A percentile compares a stretch with the other conserved stretches of the same genome.
These are phyloP conservation scores for Chaenogobius annularis DNA, from an alignment of 2,113 vertebrate genomes.

Conservation along the genomic window DNA sequence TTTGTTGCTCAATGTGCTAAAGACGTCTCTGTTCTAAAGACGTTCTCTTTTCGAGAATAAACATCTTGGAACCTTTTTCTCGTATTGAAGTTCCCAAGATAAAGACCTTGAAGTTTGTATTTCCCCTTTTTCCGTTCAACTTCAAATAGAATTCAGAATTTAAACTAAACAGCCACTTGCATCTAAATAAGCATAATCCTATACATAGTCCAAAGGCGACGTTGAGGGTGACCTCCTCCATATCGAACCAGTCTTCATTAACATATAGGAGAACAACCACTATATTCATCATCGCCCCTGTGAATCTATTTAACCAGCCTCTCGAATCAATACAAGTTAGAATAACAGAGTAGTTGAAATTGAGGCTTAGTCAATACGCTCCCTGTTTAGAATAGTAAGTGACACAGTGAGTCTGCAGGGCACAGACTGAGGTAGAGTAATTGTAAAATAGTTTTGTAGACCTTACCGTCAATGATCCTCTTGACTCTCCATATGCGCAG, in stretches of 20 bases:
- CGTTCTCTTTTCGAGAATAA: too few species aligned
- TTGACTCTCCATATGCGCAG: constrained; percentile 97
- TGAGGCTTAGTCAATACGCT: constrained; percentile 57
- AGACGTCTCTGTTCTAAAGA: background rate
- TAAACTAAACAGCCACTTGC: background rate
- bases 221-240: constrained; percentile 55
- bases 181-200: background rate
- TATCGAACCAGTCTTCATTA: constrained; percentile 61
- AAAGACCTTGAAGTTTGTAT: too few species aligned
- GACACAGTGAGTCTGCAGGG: constrained; percentile 31
- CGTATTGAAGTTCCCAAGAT: too few species aligned
- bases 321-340: constrained; percentile 64
- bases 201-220: background rate
- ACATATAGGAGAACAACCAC: constrained; percentile 60
- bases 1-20: background rate
- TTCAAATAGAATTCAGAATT: too few species aligned
- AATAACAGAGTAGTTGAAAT: constrained; percentile 59
- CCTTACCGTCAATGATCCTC: constrained; percentile 95
- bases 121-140: too few species aligned
- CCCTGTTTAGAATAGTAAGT: constrained; percentile 66
- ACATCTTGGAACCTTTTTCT: too few species aligned
- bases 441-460: background rate
- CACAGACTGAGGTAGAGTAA: background rate
- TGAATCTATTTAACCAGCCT: constrained; percentile 62
- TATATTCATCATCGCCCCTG: constrained; percentile 64